Percentiles rank a stretch among this genome's conserved stretches.
These are phyloP conservation scores for Oreochromis tanganicae DNA, from an alignment of 2,113 vertebrate species.

Conservation along the genomic window DNA sequence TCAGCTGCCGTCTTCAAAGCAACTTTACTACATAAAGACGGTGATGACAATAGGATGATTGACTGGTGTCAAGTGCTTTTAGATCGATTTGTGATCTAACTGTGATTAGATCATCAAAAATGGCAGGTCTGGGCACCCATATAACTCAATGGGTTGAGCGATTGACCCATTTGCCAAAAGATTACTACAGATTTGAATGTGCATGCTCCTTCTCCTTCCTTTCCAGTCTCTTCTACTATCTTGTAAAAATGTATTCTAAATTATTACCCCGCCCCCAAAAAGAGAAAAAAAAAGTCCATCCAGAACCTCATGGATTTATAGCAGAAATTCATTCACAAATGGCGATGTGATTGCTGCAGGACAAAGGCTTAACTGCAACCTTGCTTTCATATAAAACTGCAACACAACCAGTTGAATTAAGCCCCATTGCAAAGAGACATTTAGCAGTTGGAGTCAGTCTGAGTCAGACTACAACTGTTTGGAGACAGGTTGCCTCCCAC, in stretches of 20 bases:
- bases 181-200: neutral
- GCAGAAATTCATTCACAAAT: neutral
- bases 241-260: neutral
- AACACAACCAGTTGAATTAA: neutral
- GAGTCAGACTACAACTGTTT: neutral
- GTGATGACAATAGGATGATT: neutral
- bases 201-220: neutral
- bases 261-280: neutral
- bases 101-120: neutral
- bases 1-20: neutral
- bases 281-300: neutral
- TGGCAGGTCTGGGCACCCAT: neutral
- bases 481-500: neutral
- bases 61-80: neutral
- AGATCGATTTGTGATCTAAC: neutral
- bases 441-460: neutral
- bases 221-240: neutral
- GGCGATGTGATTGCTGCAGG: neutral
- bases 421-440: neutral
- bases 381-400: neutral
- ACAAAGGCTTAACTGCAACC: neutral
- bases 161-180: neutral
- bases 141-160: neutral
- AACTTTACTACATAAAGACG: accelerated
- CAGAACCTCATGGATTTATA: neutral